A percentile compares a stretch with the other conserved stretches of the same genome.
These are phyloP conservation scores for Onychomys torridus DNA, from an alignment of 2,797 vertebrate genomes.

Conservation along the genomic window DNA sequence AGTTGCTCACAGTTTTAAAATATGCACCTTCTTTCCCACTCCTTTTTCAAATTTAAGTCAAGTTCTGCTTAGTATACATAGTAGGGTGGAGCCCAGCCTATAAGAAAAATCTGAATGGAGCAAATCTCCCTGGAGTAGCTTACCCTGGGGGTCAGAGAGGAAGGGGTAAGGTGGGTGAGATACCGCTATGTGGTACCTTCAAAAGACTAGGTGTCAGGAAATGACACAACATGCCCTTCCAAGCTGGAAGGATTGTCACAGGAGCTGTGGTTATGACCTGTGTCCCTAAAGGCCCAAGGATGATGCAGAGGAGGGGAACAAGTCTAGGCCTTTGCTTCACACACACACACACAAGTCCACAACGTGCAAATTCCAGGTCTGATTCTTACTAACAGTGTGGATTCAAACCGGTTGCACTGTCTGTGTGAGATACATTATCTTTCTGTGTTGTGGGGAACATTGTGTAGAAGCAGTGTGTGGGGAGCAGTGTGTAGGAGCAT, in stretches of 20 bases:
- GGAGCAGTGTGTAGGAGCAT: neutral
- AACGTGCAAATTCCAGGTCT: neutral
- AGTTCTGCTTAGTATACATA: neutral
- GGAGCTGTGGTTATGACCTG: neutral
- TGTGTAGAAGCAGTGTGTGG: neutral
- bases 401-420: neutral
- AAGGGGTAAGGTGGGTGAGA: neutral
- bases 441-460: neutral
- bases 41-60: slow-evolving; percentile 14
- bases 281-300: neutral
- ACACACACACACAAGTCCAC: neutral
- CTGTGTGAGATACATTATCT: neutral
- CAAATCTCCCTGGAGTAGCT: neutral
- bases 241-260: neutral
- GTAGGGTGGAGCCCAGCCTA: neutral
- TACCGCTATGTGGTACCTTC: neutral
- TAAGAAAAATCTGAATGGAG: neutral
- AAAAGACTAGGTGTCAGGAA: neutral
- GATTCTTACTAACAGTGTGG: neutral
- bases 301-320: neutral
- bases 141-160: neutral
- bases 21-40: neutral
- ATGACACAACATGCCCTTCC: neutral
- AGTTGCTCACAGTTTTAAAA: slow-evolving; percentile 4
- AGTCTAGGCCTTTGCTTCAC: neutral